Percentiles rank a stretch among this genome's conserved stretches.
Evolutionary conservation across 1,140 invertebrate genomes (phyloP).

Genomic region (Pygmarrhopalites habei): DNA sequence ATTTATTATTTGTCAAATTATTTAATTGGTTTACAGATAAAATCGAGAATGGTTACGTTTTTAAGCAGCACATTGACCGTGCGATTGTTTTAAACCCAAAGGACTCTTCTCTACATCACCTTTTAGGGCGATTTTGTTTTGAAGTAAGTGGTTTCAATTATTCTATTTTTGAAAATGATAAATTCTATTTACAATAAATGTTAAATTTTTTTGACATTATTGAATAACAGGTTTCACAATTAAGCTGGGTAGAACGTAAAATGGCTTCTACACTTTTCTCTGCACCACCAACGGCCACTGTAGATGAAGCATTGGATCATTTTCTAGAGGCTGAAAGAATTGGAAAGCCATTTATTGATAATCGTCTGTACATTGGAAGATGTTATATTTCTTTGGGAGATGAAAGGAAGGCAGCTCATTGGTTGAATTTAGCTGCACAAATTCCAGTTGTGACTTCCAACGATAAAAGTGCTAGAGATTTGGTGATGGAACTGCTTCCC

Average conservation of each 20-base stretch:
- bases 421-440: constrained; percentile 50
- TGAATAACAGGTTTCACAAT: constrained; percentile 53
- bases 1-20: too few relatives aligned
- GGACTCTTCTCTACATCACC: constrained; percentile 60
- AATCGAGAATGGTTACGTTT: constrained; percentile 59
- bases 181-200: too few relatives aligned
- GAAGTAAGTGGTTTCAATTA: constrained; percentile 49
- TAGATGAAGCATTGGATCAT: constrained; percentile 58
- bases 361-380: constrained; percentile 62
- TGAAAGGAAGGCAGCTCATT: constrained; percentile 51
- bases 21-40: too few relatives aligned
- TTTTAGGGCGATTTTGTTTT: constrained; percentile 62
- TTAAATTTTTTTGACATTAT: too few relatives aligned
- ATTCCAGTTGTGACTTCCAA: constrained; percentile 45
- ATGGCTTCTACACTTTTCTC: constrained; percentile 62
- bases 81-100: constrained; percentile 58
- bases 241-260: constrained; percentile 64
- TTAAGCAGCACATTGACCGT: constrained; percentile 64
- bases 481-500: constrained; percentile 10
- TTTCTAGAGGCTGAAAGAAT: constrained; percentile 59
- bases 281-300: constrained; percentile 56
- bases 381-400: constrained; percentile 54
- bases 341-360: constrained; percentile 59
- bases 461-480: constrained; percentile 24
- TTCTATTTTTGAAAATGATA: too few relatives aligned